phyloP scores from a whole-genome alignment of 2,113 vertebrate species.

The Mungos mungo region DNA sequence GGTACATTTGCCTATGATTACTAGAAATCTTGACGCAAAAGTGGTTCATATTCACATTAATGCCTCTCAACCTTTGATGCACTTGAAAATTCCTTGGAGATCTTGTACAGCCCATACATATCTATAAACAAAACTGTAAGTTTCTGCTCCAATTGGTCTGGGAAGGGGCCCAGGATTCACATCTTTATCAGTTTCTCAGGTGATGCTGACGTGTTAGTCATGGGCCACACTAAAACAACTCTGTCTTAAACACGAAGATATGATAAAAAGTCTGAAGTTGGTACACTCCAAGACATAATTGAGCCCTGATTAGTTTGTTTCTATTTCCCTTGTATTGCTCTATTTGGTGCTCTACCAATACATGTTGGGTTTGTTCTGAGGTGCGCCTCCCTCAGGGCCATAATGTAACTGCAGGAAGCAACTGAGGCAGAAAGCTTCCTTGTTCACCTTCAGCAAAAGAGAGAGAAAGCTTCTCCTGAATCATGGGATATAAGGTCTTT shows the following conservation, averaged over 20 bases:
- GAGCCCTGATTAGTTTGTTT: neutral
- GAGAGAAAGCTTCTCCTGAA: neutral
- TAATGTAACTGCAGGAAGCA: neutral
- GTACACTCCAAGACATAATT: neutral
- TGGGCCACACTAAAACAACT: neutral
- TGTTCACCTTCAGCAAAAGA: neutral
- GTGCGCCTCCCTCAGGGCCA: neutral
- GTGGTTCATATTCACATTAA: neutral
- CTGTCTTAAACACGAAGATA: neutral
- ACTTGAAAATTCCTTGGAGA: neutral
- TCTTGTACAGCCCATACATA: neutral
- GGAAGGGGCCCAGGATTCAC: neutral
- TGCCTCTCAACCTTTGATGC: neutral
- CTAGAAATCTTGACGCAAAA: neutral
- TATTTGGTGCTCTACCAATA: neutral
- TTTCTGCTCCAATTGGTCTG: neutral
- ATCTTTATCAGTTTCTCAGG: neutral
- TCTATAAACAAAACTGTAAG: no score
- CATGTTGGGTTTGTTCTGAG: neutral
- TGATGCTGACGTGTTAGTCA: neutral
- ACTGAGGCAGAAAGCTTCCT: neutral
- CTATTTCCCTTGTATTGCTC: neutral
- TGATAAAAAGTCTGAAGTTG: neutral
- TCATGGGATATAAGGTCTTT: neutral
- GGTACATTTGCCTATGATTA: neutral